Base-by-base conservation (phyloP, 1,140 invertebrate genomes). In the Drosophila quadrilineata region DNA sequence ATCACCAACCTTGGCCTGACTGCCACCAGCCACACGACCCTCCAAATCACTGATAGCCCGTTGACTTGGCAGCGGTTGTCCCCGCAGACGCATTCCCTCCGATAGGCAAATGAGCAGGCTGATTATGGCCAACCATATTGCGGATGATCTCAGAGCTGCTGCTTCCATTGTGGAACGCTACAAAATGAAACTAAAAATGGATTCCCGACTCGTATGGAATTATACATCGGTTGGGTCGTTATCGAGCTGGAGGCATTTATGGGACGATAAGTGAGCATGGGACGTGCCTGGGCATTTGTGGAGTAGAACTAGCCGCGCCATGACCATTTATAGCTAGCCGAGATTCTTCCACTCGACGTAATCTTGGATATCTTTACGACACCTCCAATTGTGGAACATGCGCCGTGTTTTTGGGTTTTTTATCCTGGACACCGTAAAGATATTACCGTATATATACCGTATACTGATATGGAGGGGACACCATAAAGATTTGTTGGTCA, bases 11-110 rank as follows among this genome's bases (percentile, higher is more conserved):
- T 64, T 21, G 0, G 90, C 90, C 5, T 69, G 65, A 9, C 56
- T 38, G 1, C 91, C 91, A 4, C 91, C 91, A 0, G 88, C 64
- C 16, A 91, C 71, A 16, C 90, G 86, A 9, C 73, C 73, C 31
- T 82, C 28, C 0, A 24, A 22, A 0, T 6, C 48, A 2, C 36
- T 14, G 2, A 24, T 2, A 2, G 73, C 77, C 0, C 52, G 46
- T 9, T 75, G 2, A 0, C 56, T 67, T 14, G 62, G 76, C 26
- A 33, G 28, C 2, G 45, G 53, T 8, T 67, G 60, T 2, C 66
- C 79, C 0, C 41, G 66, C 63, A 68, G 10, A 29, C 79, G 57
- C 26, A 85, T 12, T 0, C 48, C 79, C 6, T 43, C 22, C 2
- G 36, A 10, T 19, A 59, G 22, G 1, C 60, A 31, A 19, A 62